phyloP scores from a whole-genome alignment of 2,797 vertebrate species.

The Ctenosaura bakeri region DNA sequence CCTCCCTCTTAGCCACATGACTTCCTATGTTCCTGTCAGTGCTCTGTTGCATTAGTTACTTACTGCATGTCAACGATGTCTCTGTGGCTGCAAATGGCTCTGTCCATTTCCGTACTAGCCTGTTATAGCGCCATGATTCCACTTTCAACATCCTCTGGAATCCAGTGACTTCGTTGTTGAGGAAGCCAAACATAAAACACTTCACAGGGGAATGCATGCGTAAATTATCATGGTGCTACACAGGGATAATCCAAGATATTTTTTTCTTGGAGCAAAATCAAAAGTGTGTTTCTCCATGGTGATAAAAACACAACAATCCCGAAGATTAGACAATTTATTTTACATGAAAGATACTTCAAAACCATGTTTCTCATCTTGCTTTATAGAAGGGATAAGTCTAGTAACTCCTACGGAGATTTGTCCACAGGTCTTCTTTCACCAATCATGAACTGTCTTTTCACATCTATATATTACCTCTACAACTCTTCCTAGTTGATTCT shows the following conservation, averaged over 20 bases:
- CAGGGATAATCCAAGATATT: background rate
- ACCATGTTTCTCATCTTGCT: too few species aligned
- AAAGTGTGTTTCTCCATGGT: too few species aligned
- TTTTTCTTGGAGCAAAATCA: background rate
- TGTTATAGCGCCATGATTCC: too few species aligned
- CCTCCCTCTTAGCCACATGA: background rate
- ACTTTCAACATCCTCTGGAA: too few species aligned
- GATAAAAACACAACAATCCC: too few species aligned
- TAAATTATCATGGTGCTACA: background rate
- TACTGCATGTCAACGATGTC: background rate
- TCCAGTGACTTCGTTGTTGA: slow-evolving; percentile 1
- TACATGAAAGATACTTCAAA: background rate
- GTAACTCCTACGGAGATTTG: too few species aligned
- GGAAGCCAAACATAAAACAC: background rate
- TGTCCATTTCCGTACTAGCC: too few species aligned
- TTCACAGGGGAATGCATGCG: background rate
- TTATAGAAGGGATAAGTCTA: too few species aligned
- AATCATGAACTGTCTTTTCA: too few species aligned
- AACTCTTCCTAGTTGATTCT: background rate
- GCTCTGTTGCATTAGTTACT: background rate
- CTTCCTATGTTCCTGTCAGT: background rate
- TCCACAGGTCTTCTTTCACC: too few species aligned
- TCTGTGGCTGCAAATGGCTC: background rate
- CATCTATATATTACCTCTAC: too few species aligned
- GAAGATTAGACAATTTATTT: background rate